Percentiles rank a stretch among this genome's conserved stretches.
Evolutionary conservation across 2,888 invertebrate species (phyloP).

Genomic region (Tuta absoluta): DNA sequence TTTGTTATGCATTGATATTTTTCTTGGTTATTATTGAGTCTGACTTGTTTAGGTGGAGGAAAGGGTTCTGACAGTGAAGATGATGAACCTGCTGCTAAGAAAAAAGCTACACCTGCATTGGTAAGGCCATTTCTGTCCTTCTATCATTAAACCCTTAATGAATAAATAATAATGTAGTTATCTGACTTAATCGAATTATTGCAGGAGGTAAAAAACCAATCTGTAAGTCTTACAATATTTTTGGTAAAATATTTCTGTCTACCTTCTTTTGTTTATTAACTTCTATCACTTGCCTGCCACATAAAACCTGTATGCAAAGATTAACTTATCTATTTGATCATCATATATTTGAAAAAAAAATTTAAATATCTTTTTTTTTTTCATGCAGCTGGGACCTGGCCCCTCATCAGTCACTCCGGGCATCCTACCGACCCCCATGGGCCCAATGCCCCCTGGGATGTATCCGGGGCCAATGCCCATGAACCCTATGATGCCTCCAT

Average conservation of each 20-base stretch:
- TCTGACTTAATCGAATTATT: slow-evolving; percentile 24
- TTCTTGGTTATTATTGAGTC: slow-evolving; percentile 37
- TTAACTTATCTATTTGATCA: not conserved
- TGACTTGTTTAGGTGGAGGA: slow-evolving; percentile 77
- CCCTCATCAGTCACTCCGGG: slow-evolving; percentile 84
- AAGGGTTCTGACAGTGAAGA: slow-evolving; percentile 91
- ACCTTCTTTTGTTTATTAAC: not conserved
- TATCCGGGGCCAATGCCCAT: slow-evolving; percentile 85
- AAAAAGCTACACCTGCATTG: slow-evolving; percentile 83
- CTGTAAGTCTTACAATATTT: slow-evolving; percentile 28
- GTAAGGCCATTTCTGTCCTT: slow-evolving; percentile 52
- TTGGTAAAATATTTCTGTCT: not conserved
- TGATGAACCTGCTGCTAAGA: slow-evolving; percentile 90
- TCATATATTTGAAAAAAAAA: not conserved
- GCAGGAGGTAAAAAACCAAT: slow-evolving; percentile 28
- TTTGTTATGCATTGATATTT: slow-evolving; percentile 27
- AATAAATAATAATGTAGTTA: not conserved
- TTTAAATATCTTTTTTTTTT: slow-evolving; percentile 1
- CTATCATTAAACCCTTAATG: not conserved
- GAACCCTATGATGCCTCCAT: slow-evolving; percentile 87
- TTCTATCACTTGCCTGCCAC: not conserved
- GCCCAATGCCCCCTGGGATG: slow-evolving; percentile 84
- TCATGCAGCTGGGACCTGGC: slow-evolving; percentile 75
- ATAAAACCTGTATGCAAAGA: not conserved
- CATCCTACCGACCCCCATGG: slow-evolving; percentile 81